These are phyloP conservation scores for Proctacanthus coquilletti DNA, from an alignment of 1,140 invertebrate species.

Conservation along the genomic window DNA sequence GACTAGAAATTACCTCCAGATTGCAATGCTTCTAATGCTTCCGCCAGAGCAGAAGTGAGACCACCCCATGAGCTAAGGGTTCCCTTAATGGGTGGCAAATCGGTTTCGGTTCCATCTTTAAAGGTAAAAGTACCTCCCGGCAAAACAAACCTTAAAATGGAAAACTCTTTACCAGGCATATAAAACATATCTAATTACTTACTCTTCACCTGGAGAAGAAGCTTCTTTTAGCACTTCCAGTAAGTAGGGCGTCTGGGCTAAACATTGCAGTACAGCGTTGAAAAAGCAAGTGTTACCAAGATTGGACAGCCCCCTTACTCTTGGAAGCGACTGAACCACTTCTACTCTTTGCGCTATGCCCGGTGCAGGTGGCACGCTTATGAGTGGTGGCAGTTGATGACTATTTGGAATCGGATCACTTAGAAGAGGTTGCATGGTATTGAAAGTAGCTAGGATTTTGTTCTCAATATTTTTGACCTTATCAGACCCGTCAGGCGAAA, in stretches of 20 bases:
- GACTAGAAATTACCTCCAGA: conserved; percentile 21
- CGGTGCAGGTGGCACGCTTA: conserved; percentile 3
- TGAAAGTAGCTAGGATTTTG: conserved; percentile 13
- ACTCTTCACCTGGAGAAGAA: conserved; percentile 43
- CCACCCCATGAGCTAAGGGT: conserved; percentile 51
- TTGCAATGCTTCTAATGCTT: conserved; percentile 54
- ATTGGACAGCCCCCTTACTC: conserved; percentile 59
- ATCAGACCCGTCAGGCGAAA: not conserved
- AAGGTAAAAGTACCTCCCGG: conserved; percentile 48
- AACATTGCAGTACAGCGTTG: conserved; percentile 85
- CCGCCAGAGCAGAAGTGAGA: conserved; percentile 48
- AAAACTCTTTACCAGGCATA: not conserved
- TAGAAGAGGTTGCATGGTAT: conserved; percentile 14
- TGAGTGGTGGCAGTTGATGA: not conserved
- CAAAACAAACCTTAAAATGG: conserved; percentile 36
- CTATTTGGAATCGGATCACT: not conserved
- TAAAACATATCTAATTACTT: conserved; percentile 10
- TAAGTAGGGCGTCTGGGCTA: conserved; percentile 73
- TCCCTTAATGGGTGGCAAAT: conserved; percentile 46
- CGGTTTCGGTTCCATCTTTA: conserved; percentile 31
- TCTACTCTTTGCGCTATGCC: too few species aligned
- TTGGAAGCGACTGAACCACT: conserved; percentile 20
- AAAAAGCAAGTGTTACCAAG: conserved; percentile 95
- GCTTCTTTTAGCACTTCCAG: conserved; percentile 54
- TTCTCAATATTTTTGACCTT: conserved; percentile 15